Conservation (phyloP, 2,888 invertebrate species). For the Agrenia bidenticulata region DNA sequence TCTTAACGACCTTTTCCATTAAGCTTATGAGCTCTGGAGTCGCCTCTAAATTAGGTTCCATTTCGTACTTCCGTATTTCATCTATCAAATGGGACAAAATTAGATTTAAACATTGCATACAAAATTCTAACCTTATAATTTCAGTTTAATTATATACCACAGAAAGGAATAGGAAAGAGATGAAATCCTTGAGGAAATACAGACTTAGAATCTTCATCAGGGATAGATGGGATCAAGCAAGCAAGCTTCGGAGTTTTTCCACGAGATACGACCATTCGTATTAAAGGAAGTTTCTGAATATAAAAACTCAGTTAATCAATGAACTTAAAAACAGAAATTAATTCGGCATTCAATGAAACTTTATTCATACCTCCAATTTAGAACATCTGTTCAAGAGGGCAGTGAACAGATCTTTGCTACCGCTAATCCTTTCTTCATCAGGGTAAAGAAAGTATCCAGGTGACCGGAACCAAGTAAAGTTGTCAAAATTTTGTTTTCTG, state of each 20-base stretch:
- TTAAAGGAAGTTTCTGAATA: constrained; percentile 45
- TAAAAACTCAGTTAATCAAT: no score
- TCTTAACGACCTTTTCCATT: constrained; percentile 45
- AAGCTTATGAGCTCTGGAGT: constrained; percentile 18
- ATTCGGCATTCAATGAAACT: not conserved
- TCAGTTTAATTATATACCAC: constrained; percentile 23
- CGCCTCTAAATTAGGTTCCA: constrained; percentile 8
- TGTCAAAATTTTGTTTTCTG: constrained; percentile 31
- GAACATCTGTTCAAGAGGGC: constrained; percentile 44
- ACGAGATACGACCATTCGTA: constrained; percentile 40
- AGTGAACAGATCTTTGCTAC: constrained; percentile 46
- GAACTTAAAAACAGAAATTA: not conserved
- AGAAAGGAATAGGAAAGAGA: constrained; percentile 42
- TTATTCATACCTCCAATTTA: constrained; percentile 32
- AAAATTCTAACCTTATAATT: not conserved
- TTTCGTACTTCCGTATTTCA: constrained; percentile 31
- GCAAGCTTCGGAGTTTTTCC: constrained; percentile 45
- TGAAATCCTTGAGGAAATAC: constrained; percentile 50
- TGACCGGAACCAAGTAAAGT: constrained; percentile 36
- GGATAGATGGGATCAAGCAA: constrained; percentile 43
- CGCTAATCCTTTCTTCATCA: constrained; percentile 46
- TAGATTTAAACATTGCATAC: constrained; percentile 9
- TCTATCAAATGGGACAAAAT: constrained; percentile 26
- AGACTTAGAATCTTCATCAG: constrained; percentile 7
- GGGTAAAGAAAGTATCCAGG: constrained; percentile 48